Percentiles rank a stretch among this genome's conserved stretches.
Evolutionary conservation across 2,113 vertebrate genomes (phyloP).

Genomic region (Bungarus multicinctus): DNA sequence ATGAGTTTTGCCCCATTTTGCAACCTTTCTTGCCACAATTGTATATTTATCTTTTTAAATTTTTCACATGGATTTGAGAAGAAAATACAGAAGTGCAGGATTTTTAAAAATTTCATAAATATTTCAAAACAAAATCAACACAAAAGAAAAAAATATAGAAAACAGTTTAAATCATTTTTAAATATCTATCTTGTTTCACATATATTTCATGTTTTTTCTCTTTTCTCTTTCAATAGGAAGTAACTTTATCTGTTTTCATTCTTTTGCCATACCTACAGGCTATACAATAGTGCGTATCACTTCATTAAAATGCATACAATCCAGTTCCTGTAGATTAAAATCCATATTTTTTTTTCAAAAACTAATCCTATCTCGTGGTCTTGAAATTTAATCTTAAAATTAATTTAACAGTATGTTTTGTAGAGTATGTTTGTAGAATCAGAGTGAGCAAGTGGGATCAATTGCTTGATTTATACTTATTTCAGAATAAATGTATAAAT

Average conservation of each 20-base stretch:
- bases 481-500: background rate
- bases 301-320: background rate
- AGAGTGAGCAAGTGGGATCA: background rate
- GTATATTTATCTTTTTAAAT: background rate
- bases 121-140: background rate
- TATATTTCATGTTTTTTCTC: background rate
- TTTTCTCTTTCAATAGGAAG: background rate
- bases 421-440: background rate
- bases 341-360: background rate
- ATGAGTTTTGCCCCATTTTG: background rate
- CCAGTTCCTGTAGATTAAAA: slow-evolving; percentile 4
- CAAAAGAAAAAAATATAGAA: background rate
- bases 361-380: slow-evolving; percentile 8
- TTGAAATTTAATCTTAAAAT: slow-evolving; percentile 1
- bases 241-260: background rate
- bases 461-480: background rate
- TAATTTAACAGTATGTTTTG: background rate
- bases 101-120: background rate
- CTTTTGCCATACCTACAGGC: background rate
- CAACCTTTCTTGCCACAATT: background rate
- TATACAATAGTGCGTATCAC: slow-evolving; percentile 13
- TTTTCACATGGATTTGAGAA: background rate
- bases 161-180: background rate
- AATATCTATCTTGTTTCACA: background rate
- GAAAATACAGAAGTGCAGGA: background rate